These are phyloP conservation scores for Pasiphila rectangulata DNA, from an alignment of 2,888 invertebrate species.

Conservation along the genomic window DNA sequence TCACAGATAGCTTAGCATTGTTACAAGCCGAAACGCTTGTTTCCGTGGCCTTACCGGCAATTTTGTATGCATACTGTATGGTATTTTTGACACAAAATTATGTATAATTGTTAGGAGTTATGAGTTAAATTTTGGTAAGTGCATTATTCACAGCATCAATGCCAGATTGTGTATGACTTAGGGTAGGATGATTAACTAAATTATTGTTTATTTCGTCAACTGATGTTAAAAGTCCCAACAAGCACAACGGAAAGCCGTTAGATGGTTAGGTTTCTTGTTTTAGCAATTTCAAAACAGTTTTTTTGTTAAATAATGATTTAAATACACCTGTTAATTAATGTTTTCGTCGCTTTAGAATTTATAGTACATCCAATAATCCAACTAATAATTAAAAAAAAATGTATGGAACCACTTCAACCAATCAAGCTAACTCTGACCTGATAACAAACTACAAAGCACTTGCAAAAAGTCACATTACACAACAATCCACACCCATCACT, in stretches of 20 bases:
- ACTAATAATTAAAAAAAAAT: background rate
- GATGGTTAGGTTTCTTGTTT: background rate
- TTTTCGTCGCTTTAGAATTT: background rate
- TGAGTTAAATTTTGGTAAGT: background rate
- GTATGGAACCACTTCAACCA: constrained; percentile 11
- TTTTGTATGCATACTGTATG: background rate
- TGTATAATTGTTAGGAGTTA: background rate
- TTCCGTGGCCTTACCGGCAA: constrained; percentile 19
- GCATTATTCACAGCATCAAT: too few species aligned
- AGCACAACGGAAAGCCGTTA: too few species aligned
- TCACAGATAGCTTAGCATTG: constrained; percentile 33
- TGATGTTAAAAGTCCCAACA: too few species aligned
- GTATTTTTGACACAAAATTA: background rate
- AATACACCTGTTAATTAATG: background rate
- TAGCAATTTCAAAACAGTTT: background rate
- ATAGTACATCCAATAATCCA: background rate
- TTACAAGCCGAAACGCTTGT: constrained; percentile 27
- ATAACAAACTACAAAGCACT: constrained; percentile 18
- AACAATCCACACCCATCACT: constrained; percentile 21
- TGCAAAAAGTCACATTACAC: constrained; percentile 25
- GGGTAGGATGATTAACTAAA: too few species aligned
- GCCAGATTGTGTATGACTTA: too few species aligned
- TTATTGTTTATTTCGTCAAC: too few species aligned
- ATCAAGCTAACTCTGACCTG: constrained; percentile 13
- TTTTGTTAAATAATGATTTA: background rate